Percentiles rank a stretch among this genome's conserved stretches.
Conservation (phyloP, 2,113 vertebrate species). For the Panthera leo region DNA sequence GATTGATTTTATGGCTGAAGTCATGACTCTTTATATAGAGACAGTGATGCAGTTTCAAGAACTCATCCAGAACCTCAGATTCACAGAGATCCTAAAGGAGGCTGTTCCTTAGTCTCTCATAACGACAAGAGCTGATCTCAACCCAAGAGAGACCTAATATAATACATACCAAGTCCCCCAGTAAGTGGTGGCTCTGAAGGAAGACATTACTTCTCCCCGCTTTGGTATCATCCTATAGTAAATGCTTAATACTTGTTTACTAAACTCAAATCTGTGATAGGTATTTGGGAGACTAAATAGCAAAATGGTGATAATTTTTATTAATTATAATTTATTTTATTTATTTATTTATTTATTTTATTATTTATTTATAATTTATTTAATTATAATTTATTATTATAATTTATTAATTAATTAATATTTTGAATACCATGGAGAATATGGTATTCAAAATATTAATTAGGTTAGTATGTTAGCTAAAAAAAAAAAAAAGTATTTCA, state of each 20-base stretch:
- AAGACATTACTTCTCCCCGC: neutral
- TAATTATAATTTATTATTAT: no score
- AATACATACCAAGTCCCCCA: neutral
- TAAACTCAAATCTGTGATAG: neutral
- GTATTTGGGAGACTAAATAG: neutral
- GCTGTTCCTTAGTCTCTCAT: neutral
- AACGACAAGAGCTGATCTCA: neutral
- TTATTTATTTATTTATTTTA: no score
- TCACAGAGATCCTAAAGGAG: neutral
- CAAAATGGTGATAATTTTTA: neutral
- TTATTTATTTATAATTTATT: no score
- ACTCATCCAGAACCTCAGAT: neutral
- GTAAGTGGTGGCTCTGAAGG: neutral
- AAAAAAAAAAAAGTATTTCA: neutral
- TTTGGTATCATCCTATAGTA: neutral
- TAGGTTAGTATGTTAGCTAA: neutral
- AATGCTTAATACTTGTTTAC: neutral
- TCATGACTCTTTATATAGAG: neutral
- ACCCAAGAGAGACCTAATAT: neutral
- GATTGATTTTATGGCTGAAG: slow-evolving; percentile 8
- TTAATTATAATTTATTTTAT: no score
- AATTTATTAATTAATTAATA: no score
- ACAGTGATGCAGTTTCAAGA: neutral
- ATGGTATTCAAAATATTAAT: slow-evolving; percentile 1
- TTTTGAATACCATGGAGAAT: no score